Evolutionary conservation across 2,797 vertebrate species (phyloP).

Genomic region (Rhadinocentrus ornatus): DNA sequence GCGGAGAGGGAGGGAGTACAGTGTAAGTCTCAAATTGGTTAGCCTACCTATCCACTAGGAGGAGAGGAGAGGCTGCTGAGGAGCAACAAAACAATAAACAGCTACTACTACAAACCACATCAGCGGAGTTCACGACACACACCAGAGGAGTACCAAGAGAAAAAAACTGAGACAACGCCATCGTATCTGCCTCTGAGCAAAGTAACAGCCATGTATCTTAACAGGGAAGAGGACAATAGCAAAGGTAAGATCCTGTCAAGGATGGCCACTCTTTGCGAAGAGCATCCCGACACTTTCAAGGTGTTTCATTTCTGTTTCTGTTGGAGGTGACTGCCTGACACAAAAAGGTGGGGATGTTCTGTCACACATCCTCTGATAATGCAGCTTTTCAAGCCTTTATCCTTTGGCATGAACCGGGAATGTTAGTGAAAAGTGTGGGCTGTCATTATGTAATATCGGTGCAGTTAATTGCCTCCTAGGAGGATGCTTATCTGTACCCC

Average conservation of each 20-base stretch:
- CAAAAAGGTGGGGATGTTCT: slow-evolving; percentile 49
- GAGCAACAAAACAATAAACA: slow-evolving; percentile 84
- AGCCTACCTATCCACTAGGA: slow-evolving; percentile 83
- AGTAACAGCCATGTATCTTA: slow-evolving; percentile 86
- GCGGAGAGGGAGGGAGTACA: slow-evolving; percentile 50
- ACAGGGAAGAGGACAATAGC: slow-evolving; percentile 84
- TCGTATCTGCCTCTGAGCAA: slow-evolving; percentile 61
- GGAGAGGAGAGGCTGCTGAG: slow-evolving; percentile 80
- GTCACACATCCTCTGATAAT: slow-evolving; percentile 27
- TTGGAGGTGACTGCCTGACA: slow-evolving; percentile 41
- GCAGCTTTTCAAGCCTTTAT: slow-evolving; percentile 9
- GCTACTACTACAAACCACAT: slow-evolving; percentile 71
- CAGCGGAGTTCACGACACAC: slow-evolving; percentile 69
- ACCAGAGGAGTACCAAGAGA: slow-evolving; percentile 68
- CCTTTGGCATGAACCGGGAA: slow-evolving; percentile 41
- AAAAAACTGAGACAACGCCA: slow-evolving; percentile 53
- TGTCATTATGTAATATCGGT: slow-evolving; percentile 76
- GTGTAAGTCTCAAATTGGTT: slow-evolving; percentile 67
- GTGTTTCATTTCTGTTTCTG: slow-evolving; percentile 61
- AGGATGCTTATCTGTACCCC: slow-evolving; percentile 45
- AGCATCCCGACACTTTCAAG: slow-evolving; percentile 70
- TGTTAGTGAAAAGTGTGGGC: slow-evolving; percentile 69
- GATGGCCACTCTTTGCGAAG: slow-evolving; percentile 45
- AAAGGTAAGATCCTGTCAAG: slow-evolving; percentile 81
- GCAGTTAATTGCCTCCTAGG: slow-evolving; percentile 70